Evolutionary conservation across 1,140 invertebrate genomes (phyloP).

Genomic region (Phymastichus coffea): DNA sequence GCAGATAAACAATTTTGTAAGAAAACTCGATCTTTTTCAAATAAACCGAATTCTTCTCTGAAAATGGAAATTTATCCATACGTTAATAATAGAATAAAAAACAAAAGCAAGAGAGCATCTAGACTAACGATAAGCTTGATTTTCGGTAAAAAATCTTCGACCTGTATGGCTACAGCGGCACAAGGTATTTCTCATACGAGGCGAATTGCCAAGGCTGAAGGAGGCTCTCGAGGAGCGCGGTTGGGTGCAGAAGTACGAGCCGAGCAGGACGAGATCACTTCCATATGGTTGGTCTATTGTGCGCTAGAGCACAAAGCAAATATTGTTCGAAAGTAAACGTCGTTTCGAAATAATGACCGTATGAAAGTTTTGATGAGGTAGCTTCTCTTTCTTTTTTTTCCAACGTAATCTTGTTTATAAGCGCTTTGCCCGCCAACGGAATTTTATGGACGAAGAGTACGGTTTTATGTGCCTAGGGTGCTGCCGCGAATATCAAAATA

Average conservation of each 20-base stretch:
- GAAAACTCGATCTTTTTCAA: not conserved
- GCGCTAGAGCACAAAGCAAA: not conserved
- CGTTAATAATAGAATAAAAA: no score
- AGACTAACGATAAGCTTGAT: no score
- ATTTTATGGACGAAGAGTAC: not conserved
- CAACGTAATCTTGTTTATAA: constrained; percentile 15
- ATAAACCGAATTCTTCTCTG: not conserved
- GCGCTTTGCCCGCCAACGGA: not conserved
- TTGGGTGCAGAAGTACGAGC: constrained; percentile 50
- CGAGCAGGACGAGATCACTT: constrained; percentile 43
- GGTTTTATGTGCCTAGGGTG: not conserved
- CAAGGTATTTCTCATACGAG: constrained; percentile 49
- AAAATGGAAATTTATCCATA: not conserved
- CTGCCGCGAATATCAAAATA: not conserved
- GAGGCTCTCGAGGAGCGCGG: constrained; percentile 43
- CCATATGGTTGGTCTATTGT: constrained; percentile 44
- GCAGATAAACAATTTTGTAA: not conserved
- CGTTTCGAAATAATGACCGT: constrained; percentile 1
- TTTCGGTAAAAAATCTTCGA: not conserved
- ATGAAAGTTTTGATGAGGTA: constrained; percentile 21
- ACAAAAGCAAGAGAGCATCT: no score
- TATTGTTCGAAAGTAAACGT: not conserved
- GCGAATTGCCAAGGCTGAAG: constrained; percentile 47
- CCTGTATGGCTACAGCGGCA: constrained; percentile 31
- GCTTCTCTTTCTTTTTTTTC: not conserved